phyloP scores from a whole-genome alignment of 2,113 vertebrate species.

The Eurypyga helias region DNA sequence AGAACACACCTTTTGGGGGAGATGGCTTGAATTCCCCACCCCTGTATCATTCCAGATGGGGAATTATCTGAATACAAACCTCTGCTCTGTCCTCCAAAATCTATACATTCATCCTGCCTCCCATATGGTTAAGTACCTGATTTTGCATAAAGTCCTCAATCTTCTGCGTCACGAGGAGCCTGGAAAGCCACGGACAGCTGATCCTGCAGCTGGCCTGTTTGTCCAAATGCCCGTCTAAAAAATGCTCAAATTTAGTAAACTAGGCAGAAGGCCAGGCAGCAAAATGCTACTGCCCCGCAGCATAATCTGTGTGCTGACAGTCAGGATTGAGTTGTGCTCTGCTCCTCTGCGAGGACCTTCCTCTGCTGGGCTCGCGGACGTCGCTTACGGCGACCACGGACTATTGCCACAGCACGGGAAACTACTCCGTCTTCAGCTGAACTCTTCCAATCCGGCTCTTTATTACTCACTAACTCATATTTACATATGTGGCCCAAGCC shows the following conservation, averaged over 20 bases:
- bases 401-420: background rate
- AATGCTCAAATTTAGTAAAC: background rate
- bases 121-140: background rate
- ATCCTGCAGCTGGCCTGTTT: background rate
- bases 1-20: background rate
- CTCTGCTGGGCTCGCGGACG: rapidly evolving
- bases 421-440: background rate
- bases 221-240: background rate
- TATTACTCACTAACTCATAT: background rate
- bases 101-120: background rate
- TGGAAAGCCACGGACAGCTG: background rate
- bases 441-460: background rate
- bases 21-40: constrained; percentile 20
- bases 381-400: background rate
- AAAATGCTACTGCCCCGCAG: background rate
- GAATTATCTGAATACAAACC: background rate
- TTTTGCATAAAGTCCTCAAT: background rate
- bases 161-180: background rate
- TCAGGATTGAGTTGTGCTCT: background rate
- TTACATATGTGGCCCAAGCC: background rate
- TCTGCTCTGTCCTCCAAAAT: background rate
- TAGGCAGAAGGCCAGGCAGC: background rate
- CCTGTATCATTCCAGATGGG: background rate
- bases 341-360: background rate
- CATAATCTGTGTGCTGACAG: background rate